phyloP scores from a whole-genome alignment of 1,140 invertebrate genomes.

The Mizuhopecten yessoensis region DNA sequence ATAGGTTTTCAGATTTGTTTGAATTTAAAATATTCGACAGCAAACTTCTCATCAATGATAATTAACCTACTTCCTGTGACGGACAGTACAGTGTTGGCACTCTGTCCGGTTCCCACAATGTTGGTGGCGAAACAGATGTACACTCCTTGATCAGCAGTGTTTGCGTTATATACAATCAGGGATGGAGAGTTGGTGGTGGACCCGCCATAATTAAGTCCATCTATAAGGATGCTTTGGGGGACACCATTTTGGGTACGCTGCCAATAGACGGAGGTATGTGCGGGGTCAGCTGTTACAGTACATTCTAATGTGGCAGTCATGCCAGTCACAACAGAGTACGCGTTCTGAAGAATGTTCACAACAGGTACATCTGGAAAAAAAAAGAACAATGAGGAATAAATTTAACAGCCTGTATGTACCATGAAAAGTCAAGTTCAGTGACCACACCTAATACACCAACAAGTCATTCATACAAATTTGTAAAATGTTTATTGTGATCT shows the following conservation, averaged over 20 bases:
- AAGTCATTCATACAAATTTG: no score
- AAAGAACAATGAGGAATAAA: no score
- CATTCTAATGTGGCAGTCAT: slow-evolving; percentile 48
- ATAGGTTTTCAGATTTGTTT: no score
- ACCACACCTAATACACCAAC: no score
- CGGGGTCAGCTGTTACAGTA: slow-evolving; percentile 51
- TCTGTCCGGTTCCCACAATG: slow-evolving; percentile 58
- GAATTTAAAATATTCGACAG: no score
- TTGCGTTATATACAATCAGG: slow-evolving; percentile 50
- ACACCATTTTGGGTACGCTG: slow-evolving; percentile 46
- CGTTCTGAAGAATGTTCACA: slow-evolving; percentile 45
- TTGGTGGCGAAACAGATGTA: slow-evolving; percentile 60
- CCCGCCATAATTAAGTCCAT: slow-evolving; percentile 42
- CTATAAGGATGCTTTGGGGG: slow-evolving; percentile 41
- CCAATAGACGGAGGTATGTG: slow-evolving; percentile 49
- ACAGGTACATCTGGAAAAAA: slow-evolving; percentile 54
- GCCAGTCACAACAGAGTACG: slow-evolving; percentile 45
- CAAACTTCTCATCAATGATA: no score
- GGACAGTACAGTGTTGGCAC: slow-evolving; percentile 47
- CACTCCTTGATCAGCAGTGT: slow-evolving; percentile 45
- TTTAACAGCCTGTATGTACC: no score
- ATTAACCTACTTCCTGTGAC: slow-evolving; percentile 56
- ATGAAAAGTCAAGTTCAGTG: no score
- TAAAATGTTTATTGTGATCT: no score
- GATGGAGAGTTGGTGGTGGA: slow-evolving; percentile 49